These are phyloP conservation scores for Pristionchus maxplancki DNA, from an alignment of 2,888 invertebrate species.

Conservation along the genomic window DNA sequence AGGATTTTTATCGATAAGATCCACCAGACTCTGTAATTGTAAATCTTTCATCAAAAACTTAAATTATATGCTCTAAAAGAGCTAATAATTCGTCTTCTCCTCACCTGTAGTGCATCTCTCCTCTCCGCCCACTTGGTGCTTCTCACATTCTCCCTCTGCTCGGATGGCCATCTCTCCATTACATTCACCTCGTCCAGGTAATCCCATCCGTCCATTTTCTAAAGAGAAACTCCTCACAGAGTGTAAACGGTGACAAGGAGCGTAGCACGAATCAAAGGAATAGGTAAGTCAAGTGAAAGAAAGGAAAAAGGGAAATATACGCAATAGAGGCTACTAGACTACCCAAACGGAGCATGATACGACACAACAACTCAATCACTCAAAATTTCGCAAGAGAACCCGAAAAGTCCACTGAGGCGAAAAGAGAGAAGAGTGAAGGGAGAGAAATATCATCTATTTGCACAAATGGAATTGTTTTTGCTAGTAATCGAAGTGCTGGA, in stretches of 20 bases:
- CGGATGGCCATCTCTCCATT: conserved; percentile 58
- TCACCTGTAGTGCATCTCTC: conserved; percentile 63
- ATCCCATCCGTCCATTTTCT: conserved; percentile 57
- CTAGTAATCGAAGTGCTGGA: not conserved
- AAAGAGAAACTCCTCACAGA: not conserved
- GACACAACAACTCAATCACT: not conserved
- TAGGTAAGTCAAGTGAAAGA: not conserved
- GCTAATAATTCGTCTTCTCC: too few relatives aligned
- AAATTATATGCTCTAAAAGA: too few relatives aligned
- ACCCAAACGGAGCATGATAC: not conserved
- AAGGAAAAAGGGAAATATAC: not conserved
- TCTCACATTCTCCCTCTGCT: conserved; percentile 53
- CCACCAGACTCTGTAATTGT: conserved; percentile 56
- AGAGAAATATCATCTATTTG: not conserved
- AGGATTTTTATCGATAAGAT: conserved; percentile 61
- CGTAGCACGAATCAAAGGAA: not conserved
- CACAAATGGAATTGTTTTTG: not conserved
- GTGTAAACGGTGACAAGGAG: not conserved
- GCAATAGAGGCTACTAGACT: not conserved
- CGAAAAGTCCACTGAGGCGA: not conserved
- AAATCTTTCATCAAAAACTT: not conserved
- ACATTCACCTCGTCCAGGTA: conserved; percentile 62
- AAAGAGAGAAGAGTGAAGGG: not conserved
- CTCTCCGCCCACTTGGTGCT: conserved; percentile 65
- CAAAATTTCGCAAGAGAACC: not conserved